phyloP scores from a whole-genome alignment of 2,888 invertebrate species.

The Adela reaumurella region DNA sequence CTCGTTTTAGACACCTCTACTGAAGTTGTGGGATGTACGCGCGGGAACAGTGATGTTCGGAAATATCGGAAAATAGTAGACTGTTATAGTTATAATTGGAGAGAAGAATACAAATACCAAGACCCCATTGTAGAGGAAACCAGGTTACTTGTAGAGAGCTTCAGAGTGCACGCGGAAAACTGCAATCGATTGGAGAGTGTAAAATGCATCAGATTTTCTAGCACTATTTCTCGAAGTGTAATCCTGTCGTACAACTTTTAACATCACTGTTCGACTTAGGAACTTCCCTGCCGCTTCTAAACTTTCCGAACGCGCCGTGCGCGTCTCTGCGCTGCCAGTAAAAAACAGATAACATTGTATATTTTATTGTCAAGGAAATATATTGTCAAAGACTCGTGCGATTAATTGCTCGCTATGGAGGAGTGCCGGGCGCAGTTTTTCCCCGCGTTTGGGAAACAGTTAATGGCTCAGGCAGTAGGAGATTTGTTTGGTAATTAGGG shows the following conservation, averaged over 20 bases:
- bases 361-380: slow-evolving; percentile 51
- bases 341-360: slow-evolving; percentile 33
- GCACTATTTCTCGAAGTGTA: neutral
- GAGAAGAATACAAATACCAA: too few species aligned
- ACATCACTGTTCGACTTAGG: neutral
- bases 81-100: too few species aligned
- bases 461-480: neutral
- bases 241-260: neutral
- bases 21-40: too few species aligned
- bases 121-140: too few species aligned
- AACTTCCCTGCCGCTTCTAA: neutral
- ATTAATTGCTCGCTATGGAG: slow-evolving; percentile 24
- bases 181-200: too few species aligned
- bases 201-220: too few species aligned
- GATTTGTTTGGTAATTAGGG: neutral
- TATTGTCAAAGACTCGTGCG: slow-evolving; percentile 42
- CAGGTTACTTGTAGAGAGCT: too few species aligned
- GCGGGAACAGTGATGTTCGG: too few species aligned
- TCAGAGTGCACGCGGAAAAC: too few species aligned
- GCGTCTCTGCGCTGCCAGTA: slow-evolving; percentile 29
- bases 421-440: neutral
- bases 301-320: slow-evolving; percentile 10
- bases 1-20: too few species aligned
- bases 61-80: too few species aligned
- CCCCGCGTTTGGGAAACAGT: neutral